phyloP scores from a whole-genome alignment of 2,113 vertebrate species.

The Ornithorhynchus anatinus region DNA sequence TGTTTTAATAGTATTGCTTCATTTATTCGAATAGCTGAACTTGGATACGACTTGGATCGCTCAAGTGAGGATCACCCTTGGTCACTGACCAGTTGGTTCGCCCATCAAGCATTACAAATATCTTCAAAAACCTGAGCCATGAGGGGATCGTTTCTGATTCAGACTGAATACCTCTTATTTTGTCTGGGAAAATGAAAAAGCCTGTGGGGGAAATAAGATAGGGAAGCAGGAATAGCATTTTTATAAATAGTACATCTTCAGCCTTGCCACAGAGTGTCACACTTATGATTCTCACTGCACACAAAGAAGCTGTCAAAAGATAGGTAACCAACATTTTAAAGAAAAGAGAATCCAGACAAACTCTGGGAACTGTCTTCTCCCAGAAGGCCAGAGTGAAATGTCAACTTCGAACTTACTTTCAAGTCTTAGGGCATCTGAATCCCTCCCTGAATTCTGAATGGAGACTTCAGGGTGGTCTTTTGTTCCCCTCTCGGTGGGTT shows the following conservation, averaged over 20 bases:
- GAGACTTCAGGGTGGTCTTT: slow-evolving; percentile 49
- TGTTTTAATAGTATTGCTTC: too few relatives aligned
- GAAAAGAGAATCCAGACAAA: slow-evolving; percentile 18
- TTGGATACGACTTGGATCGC: too few relatives aligned
- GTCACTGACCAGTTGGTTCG: background rate
- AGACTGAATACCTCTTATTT: background rate
- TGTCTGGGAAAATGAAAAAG: background rate
- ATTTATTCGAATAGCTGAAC: too few relatives aligned
- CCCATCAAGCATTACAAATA: background rate
- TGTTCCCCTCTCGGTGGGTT: slow-evolving; percentile 31
- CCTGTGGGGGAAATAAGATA: background rate
- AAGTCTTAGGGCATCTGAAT: slow-evolving; percentile 63
- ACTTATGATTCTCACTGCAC: background rate
- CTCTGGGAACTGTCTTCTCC: slow-evolving; percentile 8
- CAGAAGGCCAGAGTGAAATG: slow-evolving; percentile 13
- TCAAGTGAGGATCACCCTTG: too few relatives aligned
- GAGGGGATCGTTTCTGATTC: background rate
- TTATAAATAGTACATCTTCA: background rate
- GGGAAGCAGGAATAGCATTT: background rate
- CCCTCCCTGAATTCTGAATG: slow-evolving; percentile 57
- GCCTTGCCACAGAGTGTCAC: background rate
- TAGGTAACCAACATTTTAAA: slow-evolving; percentile 1
- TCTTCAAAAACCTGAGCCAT: background rate
- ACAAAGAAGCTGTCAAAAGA: background rate
- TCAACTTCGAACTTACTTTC: slow-evolving; percentile 74